Evolutionary conservation across 1,140 invertebrate species (phyloP).

Genomic region (Lucilia sericata): DNA sequence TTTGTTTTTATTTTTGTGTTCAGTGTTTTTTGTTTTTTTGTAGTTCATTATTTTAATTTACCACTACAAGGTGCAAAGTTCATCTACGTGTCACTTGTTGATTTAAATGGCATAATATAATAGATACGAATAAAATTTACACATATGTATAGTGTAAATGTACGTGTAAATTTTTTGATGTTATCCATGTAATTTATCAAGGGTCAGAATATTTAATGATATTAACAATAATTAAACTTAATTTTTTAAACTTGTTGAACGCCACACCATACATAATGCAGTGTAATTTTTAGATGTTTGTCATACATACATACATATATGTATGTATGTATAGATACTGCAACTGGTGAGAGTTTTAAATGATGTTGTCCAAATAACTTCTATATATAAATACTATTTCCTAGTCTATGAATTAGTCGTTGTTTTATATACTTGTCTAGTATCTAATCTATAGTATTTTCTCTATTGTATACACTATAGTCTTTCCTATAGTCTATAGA

Average conservation of each 20-base stretch:
- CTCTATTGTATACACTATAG: too few relatives aligned
- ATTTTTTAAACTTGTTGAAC: background rate
- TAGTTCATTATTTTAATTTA: conserved; percentile 1
- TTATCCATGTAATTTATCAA: conserved; percentile 2
- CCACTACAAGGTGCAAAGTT: conserved; percentile 36
- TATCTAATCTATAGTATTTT: too few relatives aligned
- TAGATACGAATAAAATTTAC: background rate
- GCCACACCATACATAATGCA: background rate
- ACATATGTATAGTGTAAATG: background rate
- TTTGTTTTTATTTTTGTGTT: background rate
- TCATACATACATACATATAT: too few relatives aligned
- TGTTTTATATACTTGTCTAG: too few relatives aligned
- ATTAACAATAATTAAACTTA: conserved; percentile 1
- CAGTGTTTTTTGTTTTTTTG: background rate
- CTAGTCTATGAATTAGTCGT: too few relatives aligned
- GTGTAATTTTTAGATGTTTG: background rate
- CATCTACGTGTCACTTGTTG: conserved; percentile 35
- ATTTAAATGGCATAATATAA: background rate
- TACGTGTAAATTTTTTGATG: background rate
- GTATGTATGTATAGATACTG: too few relatives aligned
- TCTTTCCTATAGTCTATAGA: too few relatives aligned
- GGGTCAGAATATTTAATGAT: conserved; percentile 16
- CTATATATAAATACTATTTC: too few relatives aligned
- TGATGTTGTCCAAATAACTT: too few relatives aligned
- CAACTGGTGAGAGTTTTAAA: too few relatives aligned